Percentiles rank a stretch among this genome's conserved stretches.
These are phyloP conservation scores for Apaloderma vittatum DNA, from an alignment of 2,113 vertebrate genomes.

Conservation along the genomic window DNA sequence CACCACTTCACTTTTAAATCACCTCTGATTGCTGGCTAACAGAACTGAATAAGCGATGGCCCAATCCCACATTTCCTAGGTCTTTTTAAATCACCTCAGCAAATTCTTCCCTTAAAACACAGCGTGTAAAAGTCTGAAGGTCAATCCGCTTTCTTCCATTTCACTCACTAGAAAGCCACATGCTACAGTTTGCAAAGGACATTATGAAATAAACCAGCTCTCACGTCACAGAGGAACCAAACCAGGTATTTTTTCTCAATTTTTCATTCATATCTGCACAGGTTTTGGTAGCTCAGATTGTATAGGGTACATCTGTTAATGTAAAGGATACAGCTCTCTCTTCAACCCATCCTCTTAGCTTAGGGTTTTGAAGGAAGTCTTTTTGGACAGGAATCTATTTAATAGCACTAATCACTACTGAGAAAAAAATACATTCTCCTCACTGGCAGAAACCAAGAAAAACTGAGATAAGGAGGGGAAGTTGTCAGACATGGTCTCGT, in stretches of 20 bases:
- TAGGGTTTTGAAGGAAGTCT: slow-evolving; percentile 22
- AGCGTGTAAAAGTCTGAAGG: not conserved
- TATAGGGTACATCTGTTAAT: not conserved
- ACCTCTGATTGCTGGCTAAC: not conserved
- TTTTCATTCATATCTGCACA: slow-evolving; percentile 16
- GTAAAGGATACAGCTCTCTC: not conserved
- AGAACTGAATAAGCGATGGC: not conserved
- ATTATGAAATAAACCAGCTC: not conserved
- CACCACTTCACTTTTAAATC: not conserved
- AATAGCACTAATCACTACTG: not conserved
- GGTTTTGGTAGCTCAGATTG: not conserved
- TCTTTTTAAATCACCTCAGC: not conserved
- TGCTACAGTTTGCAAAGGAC: slow-evolving; percentile 17
- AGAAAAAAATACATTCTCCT: slow-evolving; percentile 49
- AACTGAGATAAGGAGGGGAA: slow-evolving; percentile 29
- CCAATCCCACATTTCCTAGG: not conserved
- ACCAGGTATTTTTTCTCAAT: not conserved
- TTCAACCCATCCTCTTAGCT: not conserved
- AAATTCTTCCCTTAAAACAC: slow-evolving; percentile 31
- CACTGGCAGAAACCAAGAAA: slow-evolving; percentile 51
- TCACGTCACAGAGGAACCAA: slow-evolving; percentile 18
- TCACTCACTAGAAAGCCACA: not conserved
- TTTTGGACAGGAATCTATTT: not conserved
- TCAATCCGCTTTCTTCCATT: not conserved
- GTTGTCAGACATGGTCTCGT: not conserved